Conservation (phyloP, 2,113 vertebrate genomes). For the Phrynosoma blainvillii region DNA sequence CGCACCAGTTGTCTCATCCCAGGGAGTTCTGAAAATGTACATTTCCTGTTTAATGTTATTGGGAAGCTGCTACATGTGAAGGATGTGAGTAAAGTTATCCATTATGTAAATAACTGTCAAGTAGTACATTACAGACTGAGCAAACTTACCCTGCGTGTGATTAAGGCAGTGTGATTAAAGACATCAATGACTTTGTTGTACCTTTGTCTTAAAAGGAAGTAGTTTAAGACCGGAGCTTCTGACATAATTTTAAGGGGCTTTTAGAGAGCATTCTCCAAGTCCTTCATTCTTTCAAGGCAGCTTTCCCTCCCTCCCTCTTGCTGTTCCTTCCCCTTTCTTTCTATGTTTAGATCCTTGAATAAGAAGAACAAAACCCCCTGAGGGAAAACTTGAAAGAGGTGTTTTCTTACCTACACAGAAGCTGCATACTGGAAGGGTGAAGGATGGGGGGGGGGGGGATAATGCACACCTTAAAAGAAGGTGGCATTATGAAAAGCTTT, state of each 20-base stretch:
- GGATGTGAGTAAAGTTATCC: conserved; percentile 11
- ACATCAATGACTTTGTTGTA: neutral
- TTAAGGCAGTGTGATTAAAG: conserved; percentile 7
- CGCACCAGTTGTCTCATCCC: neutral
- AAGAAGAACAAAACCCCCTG: conserved; percentile 44
- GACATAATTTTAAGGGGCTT: conserved; percentile 35
- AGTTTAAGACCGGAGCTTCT: neutral
- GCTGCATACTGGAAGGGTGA: neutral
- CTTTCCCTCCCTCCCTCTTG: no score
- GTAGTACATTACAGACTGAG: neutral
- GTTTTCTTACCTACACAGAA: conserved; percentile 54
- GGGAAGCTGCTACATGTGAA: neutral
- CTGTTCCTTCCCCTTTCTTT: neutral
- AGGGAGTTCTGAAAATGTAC: neutral
- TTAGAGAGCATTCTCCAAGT: conserved; percentile 29
- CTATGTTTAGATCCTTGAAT: conserved; percentile 49
- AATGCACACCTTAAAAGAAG: conserved; percentile 11
- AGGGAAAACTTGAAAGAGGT: conserved; percentile 49
- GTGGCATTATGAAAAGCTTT: conserved; percentile 30
- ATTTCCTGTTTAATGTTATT: conserved; percentile 30
- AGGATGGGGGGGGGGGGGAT: neutral
- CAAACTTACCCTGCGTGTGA: conserved; percentile 8
- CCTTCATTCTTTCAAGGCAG: neutral
- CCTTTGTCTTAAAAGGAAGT: conserved; percentile 23
- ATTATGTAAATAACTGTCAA: conserved; percentile 11